Evolutionary conservation across 2,888 invertebrate genomes (phyloP).

Genomic region (Napeogenes inachia): DNA sequence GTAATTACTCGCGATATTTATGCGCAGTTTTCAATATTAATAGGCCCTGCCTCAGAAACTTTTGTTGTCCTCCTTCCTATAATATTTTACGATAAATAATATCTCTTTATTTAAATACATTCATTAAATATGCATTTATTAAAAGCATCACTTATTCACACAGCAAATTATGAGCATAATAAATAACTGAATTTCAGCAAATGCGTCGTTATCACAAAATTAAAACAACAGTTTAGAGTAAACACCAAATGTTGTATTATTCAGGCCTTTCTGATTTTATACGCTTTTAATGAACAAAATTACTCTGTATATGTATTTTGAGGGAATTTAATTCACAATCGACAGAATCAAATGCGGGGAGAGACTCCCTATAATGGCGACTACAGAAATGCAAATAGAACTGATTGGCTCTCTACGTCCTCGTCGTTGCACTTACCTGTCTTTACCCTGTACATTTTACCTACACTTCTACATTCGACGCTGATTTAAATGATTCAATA

Average conservation of each 20-base stretch:
- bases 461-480: slow-evolving; percentile 27
- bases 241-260: slow-evolving; percentile 45
- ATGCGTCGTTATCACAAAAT: slow-evolving; percentile 40
- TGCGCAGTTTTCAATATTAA: slow-evolving; percentile 37
- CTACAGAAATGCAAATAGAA: slow-evolving; percentile 58
- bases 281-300: slow-evolving; percentile 41
- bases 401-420: slow-evolving; percentile 48
- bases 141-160: slow-evolving; percentile 30
- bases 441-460: slow-evolving; percentile 36
- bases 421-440: slow-evolving; percentile 38
- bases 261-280: slow-evolving; percentile 40
- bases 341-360: slow-evolving; percentile 34
- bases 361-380: slow-evolving; percentile 48
- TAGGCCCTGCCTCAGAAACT: slow-evolving; percentile 28
- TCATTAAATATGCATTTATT: slow-evolving; percentile 23
- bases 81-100: slow-evolving; percentile 28
- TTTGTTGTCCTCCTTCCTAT: slow-evolving; percentile 27
- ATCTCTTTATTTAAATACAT: slow-evolving; percentile 23
- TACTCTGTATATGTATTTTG: slow-evolving; percentile 45
- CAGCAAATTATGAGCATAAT: slow-evolving; percentile 31
- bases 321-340: slow-evolving; percentile 46
- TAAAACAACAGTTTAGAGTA: slow-evolving; percentile 47
- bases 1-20: slow-evolving; percentile 40
- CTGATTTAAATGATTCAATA: slow-evolving; percentile 29
- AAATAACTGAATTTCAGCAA: slow-evolving; percentile 37